Evolutionary conservation across 2,888 invertebrate species (phyloP).

Genomic region (Cerceris rybyensis): DNA sequence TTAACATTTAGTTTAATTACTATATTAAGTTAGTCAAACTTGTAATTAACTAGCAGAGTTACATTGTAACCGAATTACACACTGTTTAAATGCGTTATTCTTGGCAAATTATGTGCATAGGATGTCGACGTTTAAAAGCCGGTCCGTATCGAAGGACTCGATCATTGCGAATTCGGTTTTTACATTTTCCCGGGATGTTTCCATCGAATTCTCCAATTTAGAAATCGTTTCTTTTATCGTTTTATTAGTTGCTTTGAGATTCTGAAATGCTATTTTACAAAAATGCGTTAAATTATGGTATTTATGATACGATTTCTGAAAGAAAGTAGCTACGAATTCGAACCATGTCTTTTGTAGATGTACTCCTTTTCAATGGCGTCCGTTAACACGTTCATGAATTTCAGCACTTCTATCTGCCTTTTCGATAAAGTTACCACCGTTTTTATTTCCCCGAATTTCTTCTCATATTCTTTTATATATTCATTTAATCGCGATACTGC

Average conservation of each 20-base stretch:
- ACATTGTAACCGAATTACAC: background rate
- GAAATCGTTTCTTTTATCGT: slow-evolving; percentile 45
- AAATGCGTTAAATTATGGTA: background rate
- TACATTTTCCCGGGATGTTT: slow-evolving; percentile 26
- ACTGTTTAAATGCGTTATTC: background rate
- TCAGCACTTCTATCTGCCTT: slow-evolving; percentile 23
- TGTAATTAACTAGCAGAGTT: too few species aligned
- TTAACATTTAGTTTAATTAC: too few species aligned
- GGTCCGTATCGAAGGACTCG: slow-evolving; percentile 46
- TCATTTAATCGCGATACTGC: slow-evolving; percentile 30
- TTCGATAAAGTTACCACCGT: slow-evolving; percentile 2
- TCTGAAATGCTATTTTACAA: slow-evolving; percentile 36
- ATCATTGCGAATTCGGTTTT: slow-evolving; percentile 36
- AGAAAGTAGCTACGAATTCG: background rate
- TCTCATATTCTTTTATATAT: slow-evolving; percentile 44
- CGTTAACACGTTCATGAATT: slow-evolving; percentile 20
- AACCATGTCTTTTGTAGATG: slow-evolving; percentile 42
- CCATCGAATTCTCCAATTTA: slow-evolving; percentile 47
- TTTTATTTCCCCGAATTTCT: slow-evolving; percentile 27
- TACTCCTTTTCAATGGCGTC: slow-evolving; percentile 35
- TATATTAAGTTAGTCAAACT: too few species aligned
- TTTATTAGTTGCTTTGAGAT: slow-evolving; percentile 44
- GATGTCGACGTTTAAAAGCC: slow-evolving; percentile 48
- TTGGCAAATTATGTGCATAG: slow-evolving; percentile 7
- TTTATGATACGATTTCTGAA: background rate